Evolutionary conservation across 2,113 vertebrate genomes (phyloP), one percentile per base, ranked within the genome.

Genomic region (Coryphaenoides rupestris): DNA sequence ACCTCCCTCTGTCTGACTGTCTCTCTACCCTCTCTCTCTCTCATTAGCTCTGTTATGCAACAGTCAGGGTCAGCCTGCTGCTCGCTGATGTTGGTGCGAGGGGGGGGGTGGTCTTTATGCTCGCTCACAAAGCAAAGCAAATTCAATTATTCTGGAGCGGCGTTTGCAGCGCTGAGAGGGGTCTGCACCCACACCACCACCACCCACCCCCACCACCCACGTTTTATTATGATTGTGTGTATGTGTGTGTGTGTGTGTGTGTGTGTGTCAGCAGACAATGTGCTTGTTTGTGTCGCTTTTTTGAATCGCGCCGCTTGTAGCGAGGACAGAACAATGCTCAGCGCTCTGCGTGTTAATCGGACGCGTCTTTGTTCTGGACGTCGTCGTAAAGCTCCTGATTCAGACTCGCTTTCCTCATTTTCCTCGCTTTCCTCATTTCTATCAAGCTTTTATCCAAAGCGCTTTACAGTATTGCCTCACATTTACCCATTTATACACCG

Each of bases 11-110:
- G n/a, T n/a, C n/a, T n/a, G n/a, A n/a, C n/a, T n/a, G n/a, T n/a
- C n/a, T n/a, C n/a, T n/a, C n/a, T n/a, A n/a, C n/a, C n/a, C 59
- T 65, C 75, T 79, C 73, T 77, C 82, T 83, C 81, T 84, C 84
- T 86, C 87, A 89, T 89, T 86, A 86, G 86, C 85, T 86, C 74
- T 87, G 82, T 90, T 90, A 87, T 88, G 90, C 82, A 90, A 86
- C 78, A 76, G 73, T 72, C 79, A 64, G 65, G 70, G 84, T 82
- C 67, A 80, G 83, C 84, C 85, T 84, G 86, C 77, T 71, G 75
- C 84, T 82, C 74, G 45, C 81, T 40, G 33, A 40, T 2, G n/a
- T n/a, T n/a, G n/a, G n/a, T n/a, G n/a, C n/a, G n/a, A n/a, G n/a
- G n/a, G 85, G 81, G 81, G 85, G 83, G 86, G 79, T 79, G 82